Evolutionary conservation across 2,113 vertebrate genomes (phyloP).

Genomic region (Patagioenas fasciata): DNA sequence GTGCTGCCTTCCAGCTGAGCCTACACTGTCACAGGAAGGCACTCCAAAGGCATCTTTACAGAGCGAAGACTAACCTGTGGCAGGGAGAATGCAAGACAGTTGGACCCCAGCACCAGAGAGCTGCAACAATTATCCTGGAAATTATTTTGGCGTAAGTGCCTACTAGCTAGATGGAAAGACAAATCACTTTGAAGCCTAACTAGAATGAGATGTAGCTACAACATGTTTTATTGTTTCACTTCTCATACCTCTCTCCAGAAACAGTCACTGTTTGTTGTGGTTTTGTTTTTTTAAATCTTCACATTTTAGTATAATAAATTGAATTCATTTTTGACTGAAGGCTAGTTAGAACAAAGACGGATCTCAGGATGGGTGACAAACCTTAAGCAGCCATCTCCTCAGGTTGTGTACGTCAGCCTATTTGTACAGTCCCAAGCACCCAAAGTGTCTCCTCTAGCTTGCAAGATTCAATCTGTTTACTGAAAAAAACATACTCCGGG

Average conservation of each 20-base stretch:
- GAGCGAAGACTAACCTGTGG: background rate
- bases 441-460: background rate
- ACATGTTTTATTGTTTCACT: background rate
- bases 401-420: background rate
- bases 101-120: background rate
- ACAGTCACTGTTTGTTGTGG: background rate
- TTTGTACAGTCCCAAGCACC: background rate
- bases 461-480: background rate
- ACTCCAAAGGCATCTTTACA: background rate
- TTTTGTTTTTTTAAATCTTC: background rate
- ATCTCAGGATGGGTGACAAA: background rate
- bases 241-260: background rate
- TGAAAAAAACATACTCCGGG: background rate
- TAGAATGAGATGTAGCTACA: background rate
- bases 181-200: background rate
- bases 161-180: background rate
- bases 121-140: background rate
- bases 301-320: background rate
- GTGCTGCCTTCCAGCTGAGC: background rate
- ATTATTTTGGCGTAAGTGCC: background rate
- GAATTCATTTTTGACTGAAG: background rate
- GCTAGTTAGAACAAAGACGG: background rate
- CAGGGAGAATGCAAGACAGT: background rate
- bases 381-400: background rate
- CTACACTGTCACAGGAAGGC: background rate